phyloP scores from a whole-genome alignment of 2,113 vertebrate species.

The Clupea harengus region DNA sequence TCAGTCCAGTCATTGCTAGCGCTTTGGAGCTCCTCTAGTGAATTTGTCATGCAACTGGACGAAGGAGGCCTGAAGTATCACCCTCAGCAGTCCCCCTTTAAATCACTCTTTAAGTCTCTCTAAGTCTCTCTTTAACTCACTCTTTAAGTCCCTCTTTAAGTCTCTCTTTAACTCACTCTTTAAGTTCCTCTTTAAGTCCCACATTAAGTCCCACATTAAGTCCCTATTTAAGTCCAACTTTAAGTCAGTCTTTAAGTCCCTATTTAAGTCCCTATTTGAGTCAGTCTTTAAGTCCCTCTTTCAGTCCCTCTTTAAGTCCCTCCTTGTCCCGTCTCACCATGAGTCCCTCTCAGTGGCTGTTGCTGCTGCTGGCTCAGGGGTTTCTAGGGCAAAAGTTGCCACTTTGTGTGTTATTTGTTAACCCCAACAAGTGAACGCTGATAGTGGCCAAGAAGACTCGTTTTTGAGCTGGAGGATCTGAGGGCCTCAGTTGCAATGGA shows the following conservation, averaged over 20 bases:
- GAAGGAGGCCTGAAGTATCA: background rate
- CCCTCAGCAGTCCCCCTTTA: no score
- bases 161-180: no score
- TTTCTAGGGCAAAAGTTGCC: background rate
- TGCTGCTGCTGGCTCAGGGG: background rate
- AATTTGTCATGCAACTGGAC: background rate
- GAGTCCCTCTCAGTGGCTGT: no score
- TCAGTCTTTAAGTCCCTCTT: no score
- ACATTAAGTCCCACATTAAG: no score
- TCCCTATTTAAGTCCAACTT: no score
- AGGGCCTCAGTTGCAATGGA: slow-evolving; percentile 69
- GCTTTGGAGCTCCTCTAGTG: background rate
- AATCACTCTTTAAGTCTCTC: no score
- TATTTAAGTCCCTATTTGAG: no score
- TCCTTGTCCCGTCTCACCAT: background rate
- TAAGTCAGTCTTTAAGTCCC: no score
- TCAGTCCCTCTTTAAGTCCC: no score
- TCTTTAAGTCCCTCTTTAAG: no score
- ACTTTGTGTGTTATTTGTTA: background rate
- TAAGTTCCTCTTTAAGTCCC: no score
- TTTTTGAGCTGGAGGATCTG: slow-evolving; percentile 33
- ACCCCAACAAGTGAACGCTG: background rate
- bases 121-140: background rate
- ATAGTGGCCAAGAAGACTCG: background rate
- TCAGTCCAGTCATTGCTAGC: background rate